Percentiles rank a stretch among this genome's conserved stretches.
These are phyloP conservation scores for Epinephelus lanceolatus DNA, from an alignment of 2,113 vertebrate genomes.

Conservation along the genomic window DNA sequence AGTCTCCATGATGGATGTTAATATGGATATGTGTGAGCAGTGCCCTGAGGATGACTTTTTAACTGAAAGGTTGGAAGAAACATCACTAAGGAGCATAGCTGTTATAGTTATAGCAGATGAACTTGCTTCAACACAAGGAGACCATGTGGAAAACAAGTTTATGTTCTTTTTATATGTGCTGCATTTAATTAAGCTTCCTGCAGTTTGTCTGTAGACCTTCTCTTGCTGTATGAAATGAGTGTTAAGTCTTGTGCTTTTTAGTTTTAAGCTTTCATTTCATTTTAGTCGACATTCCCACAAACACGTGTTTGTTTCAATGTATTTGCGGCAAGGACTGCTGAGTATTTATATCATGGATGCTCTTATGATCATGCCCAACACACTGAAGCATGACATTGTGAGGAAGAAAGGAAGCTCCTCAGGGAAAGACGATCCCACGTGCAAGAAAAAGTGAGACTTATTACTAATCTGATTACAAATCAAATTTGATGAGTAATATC, in stretches of 20 bases:
- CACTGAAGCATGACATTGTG: not conserved
- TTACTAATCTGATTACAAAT: constrained; percentile 5
- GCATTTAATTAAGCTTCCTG: not conserved
- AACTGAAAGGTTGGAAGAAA: too few relatives aligned
- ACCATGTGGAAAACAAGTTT: not conserved
- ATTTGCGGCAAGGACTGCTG: not conserved
- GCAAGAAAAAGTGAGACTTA: not conserved
- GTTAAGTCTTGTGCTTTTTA: not conserved
- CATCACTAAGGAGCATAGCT: too few relatives aligned
- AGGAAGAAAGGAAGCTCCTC: not conserved
- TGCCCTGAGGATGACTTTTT: not conserved
- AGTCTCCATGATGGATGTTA: not conserved
- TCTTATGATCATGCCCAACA: not conserved
- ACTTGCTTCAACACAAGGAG: not conserved
- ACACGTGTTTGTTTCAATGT: not conserved
- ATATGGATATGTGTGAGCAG: not conserved
- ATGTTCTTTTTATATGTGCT: not conserved
- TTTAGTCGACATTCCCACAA: not conserved
- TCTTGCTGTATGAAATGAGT: not conserved
- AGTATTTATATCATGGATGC: not conserved
- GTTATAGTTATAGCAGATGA: not conserved
- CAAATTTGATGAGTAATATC: constrained; percentile 1
- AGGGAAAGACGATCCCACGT: not conserved
- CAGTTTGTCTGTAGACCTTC: constrained; percentile 4
- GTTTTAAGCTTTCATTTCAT: not conserved